Base-by-base conservation (phyloP, 37 sponge, comb jelly and placozoan species). In the Haliclona indistincta region DNA sequence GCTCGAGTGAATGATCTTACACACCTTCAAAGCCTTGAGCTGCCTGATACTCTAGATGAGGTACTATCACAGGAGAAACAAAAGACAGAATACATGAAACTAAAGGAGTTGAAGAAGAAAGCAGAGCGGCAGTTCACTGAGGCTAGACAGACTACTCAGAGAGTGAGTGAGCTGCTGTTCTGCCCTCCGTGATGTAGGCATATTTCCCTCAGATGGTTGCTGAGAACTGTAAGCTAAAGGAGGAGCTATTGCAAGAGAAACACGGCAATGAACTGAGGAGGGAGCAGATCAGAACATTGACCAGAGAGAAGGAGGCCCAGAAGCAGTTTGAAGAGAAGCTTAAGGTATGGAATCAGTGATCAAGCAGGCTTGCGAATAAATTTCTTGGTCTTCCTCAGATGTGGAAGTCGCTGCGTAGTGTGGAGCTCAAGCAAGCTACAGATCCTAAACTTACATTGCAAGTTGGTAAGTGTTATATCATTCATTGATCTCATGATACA, bases 101-200 rank as follows among this genome's bases (percentile, higher is more conserved):
- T 66, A 7, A 77, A 64, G 39, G 85, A 85, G 38, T 54, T 64
- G 22, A 85, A 85, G 58, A 76, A 78, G 67, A 77, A 85, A 63
- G 78, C 78, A 7, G 85, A 85, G 47, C 51, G 54, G 43, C 77
- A 85, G 49, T 56, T 58, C 4, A 40, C 77, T 2, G 85, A 85
- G 58, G 85, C 85, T 26, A 77, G 72, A 44, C 85, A 85, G 32
- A 77, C 72, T 17, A 73, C 85, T 10, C 85, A 77, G 52, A 62
- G 80, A 35, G 74, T 45, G 45, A 47, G 49, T 47, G 13, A 8
- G 8, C 49, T 13, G 13, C 13, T 47, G 8, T 47, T 17, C 49
- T 13, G 13, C 13, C 13, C 13, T 47, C 13, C 13, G 13, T 47
- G 49, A 8, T 47, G 13, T 47, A 17, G 22, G 28, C n/a, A n/a